Conservation (phyloP, 2,888 invertebrate species). For the Epiblema foenella region DNA sequence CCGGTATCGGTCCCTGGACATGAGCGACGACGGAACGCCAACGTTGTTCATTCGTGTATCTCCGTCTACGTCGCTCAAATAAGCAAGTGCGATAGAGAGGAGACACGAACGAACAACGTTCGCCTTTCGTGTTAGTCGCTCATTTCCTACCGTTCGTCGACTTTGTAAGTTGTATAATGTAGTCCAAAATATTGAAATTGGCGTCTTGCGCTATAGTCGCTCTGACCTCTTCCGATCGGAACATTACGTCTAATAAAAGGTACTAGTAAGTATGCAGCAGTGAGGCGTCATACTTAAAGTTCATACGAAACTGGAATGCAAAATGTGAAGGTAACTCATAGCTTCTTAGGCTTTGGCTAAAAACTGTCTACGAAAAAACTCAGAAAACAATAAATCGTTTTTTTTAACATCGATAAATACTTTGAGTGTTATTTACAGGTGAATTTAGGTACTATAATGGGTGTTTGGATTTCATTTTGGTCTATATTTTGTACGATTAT, state of each 20-base stretch:
- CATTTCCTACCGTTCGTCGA: too few relatives aligned
- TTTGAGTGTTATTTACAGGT: conserved; percentile 64
- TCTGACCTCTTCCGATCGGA: neutral
- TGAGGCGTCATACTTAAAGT: conserved; percentile 42
- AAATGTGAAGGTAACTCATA: conserved; percentile 68
- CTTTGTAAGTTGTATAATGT: too few relatives aligned
- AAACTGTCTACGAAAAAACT: conserved; percentile 60
- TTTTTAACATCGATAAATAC: conserved; percentile 74
- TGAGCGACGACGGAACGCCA: too few relatives aligned
- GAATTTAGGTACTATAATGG: conserved; percentile 61
- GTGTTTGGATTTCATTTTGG: conserved; percentile 78
- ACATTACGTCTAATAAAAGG: conserved; percentile 47
- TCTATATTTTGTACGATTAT: conserved; percentile 81
- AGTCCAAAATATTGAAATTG: too few relatives aligned
- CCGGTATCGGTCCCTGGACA: too few relatives aligned
- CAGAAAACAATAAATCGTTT: conserved; percentile 57
- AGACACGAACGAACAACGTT: too few relatives aligned
- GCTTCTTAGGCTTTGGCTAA: conserved; percentile 77
- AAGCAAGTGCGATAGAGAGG: too few relatives aligned
- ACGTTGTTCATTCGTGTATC: too few relatives aligned
- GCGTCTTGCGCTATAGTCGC: neutral
- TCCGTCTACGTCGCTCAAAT: too few relatives aligned
- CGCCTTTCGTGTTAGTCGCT: too few relatives aligned
- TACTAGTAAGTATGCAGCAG: conserved; percentile 47
- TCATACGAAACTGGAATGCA: conserved; percentile 69